A percentile compares a stretch with the other conserved stretches of the same genome.
Conservation (phyloP, 2,888 invertebrate genomes). For the Macrophya annulata region DNA sequence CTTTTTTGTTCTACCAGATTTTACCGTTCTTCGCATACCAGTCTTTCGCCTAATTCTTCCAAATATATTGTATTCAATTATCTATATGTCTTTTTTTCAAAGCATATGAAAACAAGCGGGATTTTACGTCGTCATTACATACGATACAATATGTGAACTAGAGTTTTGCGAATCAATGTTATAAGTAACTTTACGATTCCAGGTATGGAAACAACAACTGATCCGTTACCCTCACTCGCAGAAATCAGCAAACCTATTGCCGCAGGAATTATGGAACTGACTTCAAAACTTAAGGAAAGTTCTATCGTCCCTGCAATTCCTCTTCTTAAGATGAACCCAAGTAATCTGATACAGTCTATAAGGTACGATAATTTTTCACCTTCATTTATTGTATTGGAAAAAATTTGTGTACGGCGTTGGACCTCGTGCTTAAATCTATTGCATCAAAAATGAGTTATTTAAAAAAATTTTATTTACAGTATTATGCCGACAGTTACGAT, state of each 20-base stretch:
- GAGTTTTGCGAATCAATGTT: not conserved
- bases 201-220: constrained; percentile 63
- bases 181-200: constrained; percentile 24
- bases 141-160: not conserved
- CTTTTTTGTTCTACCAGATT: not conserved
- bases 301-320: constrained; percentile 76
- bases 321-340: constrained; percentile 74
- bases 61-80: not conserved
- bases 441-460: not conserved
- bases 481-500: constrained; percentile 70
- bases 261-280: constrained; percentile 75
- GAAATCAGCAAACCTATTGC: constrained; percentile 75
- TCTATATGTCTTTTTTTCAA: not conserved
- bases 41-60: not conserved
- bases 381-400: not conserved
- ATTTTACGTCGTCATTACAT: not conserved
- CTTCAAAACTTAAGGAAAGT: constrained; percentile 77
- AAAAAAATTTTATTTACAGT: constrained; percentile 63
- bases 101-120: not conserved
- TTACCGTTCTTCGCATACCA: not conserved
- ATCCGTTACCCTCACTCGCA: constrained; percentile 68
- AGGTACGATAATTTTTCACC: constrained; percentile 64
- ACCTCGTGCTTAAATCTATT: not conserved
- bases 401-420: not conserved
- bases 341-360: constrained; percentile 73